Base-by-base conservation (phyloP, 2,113 vertebrate species). In the Phalacrocorax brasilianus region DNA sequence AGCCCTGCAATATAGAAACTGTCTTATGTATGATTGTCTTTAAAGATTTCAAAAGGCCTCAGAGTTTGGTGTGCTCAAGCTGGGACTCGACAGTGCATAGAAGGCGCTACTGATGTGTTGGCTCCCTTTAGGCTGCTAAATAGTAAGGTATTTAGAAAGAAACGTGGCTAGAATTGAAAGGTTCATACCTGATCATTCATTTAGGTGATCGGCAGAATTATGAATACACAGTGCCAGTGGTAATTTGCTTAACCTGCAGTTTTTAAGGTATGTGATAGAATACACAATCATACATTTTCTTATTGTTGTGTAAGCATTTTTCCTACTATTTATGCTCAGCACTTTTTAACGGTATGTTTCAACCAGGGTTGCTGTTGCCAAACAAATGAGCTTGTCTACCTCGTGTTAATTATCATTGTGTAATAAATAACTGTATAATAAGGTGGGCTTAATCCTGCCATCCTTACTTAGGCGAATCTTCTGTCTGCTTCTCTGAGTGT, bases 1-100 rank as follows among this genome's bases (percentile, higher is more conserved):
- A 96, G 97, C 97, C 96, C 97, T 96, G 97, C 95, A 96, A 97
- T 97, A 93, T 71, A 98, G 96, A 97, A 97, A 94, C 94, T 97
- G 96, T 97, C 97, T 98, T 95, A 97, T 97, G 95, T 98, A 70
- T 98, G 97, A 98, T 96, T 98, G 97, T 98, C 97, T 98, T 98
- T 98, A 98, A 98, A 98, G 97, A 98, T 98, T 98, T 98, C 98
- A 98, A 98, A 97, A 98, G 97, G 91, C 94, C 91, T 97, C 84
- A n/a, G 97, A 98, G 97, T 98, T 98, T 98, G 97, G 97, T 97
- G 97, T 95, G 92, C 83, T 98, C 98, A 98, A 98, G 98, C 98
- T 98, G 98, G 95, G 98, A 98, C 68, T 95, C 94, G 72, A 97
- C 98, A 98, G 98, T 66, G 91, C 97, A 97, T 97, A 97, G 98